Evolutionary conservation across 2,888 invertebrate species (phyloP).

Genomic region (Lasioglossum vierecki): DNA sequence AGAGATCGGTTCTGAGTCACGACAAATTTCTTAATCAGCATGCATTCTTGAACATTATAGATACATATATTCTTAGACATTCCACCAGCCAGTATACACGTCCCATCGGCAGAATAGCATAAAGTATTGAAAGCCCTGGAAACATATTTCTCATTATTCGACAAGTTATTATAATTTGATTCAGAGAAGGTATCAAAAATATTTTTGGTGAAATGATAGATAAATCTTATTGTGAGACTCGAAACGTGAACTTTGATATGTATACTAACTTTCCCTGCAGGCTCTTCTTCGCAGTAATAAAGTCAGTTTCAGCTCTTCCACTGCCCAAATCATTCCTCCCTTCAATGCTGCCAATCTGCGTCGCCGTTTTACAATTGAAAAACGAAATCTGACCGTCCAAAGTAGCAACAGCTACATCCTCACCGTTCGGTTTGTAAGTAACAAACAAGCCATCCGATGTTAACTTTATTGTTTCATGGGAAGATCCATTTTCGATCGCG

Average conservation of each 20-base stretch:
- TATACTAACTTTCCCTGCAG: conserved; percentile 92
- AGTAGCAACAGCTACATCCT: conserved; percentile 96
- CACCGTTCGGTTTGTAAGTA: conserved; percentile 94
- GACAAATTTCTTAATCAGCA: conserved; percentile 96
- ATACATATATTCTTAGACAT: conserved; percentile 97
- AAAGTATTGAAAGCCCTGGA: conserved; percentile 94
- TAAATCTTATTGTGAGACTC: neutral
- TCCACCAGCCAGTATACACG: conserved; percentile 95
- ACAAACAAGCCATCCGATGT: conserved; percentile 93
- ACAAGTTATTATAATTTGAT: too few relatives aligned
- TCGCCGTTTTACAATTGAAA: conserved; percentile 89
- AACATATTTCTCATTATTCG: conserved; percentile 16
- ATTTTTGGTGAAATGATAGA: neutral
- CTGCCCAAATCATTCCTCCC: conserved; percentile 95
- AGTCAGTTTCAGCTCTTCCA: conserved; percentile 92
- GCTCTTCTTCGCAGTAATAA: conserved; percentile 94
- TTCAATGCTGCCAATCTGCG: conserved; percentile 92
- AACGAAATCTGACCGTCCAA: conserved; percentile 94
- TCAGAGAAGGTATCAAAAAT: neutral
- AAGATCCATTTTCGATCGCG: conserved; percentile 92
- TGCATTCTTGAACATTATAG: conserved; percentile 92
- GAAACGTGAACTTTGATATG: neutral
- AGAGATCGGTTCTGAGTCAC: conserved; percentile 97
- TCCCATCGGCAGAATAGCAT: conserved; percentile 97
- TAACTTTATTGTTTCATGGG: conserved; percentile 92